Base-by-base conservation (phyloP, 2,797 vertebrate species). In the Emydoidea blandingii region DNA sequence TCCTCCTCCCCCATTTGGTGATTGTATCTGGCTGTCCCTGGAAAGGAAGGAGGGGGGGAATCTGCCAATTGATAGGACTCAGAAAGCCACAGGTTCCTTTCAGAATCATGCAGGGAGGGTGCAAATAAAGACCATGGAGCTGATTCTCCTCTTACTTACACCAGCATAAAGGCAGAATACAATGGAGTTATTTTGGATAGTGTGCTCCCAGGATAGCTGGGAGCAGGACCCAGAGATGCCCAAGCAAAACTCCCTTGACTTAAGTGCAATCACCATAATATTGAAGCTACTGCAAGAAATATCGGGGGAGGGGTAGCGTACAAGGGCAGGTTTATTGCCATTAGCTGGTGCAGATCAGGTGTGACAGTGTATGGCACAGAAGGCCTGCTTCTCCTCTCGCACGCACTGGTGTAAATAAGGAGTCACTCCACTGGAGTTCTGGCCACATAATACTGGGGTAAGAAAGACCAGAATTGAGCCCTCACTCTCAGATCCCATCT, bases 11-110 rank as follows among this genome's bases (percentile, higher is more conserved):
- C 18, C 47, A 11, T 37, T 83, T 49, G 29, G 3, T 3, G 3
- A 14, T 8, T 11, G 31, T 8, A 82, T 10, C 84, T 84, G 59
- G 72, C 91, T 9, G 10, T 79, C 59, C 88, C 0, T 91, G 10
- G 34, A n/a, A 41, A 84, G 79, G 78, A 11, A 25, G 56, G 2
- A 16, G n/a, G 31, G 37, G 85, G 85, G 16, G 12, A 0, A 0
- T 34, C 86, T 81, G 76, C 37, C 81, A 59, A 89, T 53, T 54
- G 31, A 57, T 44, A 81, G 6, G 18, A 5, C 56, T 85, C 49
- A 76, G 53, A 82, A 83, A 87, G 50, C 34, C 53, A 15, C 56
- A 44, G 8, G 2, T 87, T 4, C 3, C 56, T 88, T 0, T 0
- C 16, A 57, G 0, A 0, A 37, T n/a, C 16, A 41, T 31, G 50